Evolutionary conservation across 1,140 invertebrate genomes (phyloP).

Genomic region (Papilio machaon): DNA sequence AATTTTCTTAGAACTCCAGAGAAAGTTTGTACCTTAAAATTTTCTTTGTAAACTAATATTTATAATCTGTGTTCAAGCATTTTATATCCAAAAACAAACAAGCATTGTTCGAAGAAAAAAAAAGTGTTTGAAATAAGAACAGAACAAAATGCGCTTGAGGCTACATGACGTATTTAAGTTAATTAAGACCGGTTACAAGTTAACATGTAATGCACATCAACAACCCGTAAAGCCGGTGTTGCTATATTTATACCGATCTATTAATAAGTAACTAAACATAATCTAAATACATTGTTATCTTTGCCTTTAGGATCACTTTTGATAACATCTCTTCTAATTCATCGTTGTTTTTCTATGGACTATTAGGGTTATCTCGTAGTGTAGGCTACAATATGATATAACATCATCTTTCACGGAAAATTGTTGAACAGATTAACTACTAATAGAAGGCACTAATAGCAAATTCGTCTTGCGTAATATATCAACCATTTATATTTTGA

Average conservation of each 20-base stretch:
- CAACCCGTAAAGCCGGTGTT: slow-evolving; percentile 9
- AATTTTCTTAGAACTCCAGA: no score
- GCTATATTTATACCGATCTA: slow-evolving; percentile 8
- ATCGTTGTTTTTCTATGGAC: not conserved
- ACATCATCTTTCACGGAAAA: no score
- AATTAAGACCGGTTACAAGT: slow-evolving; percentile 17
- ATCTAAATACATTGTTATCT: slow-evolving; percentile 3
- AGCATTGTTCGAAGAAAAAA: not conserved
- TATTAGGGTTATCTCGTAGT: not conserved
- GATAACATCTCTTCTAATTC: not conserved
- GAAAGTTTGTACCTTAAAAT: no score
- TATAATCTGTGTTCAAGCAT: no score
- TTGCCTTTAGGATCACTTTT: not conserved
- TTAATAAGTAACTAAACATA: slow-evolving; percentile 12
- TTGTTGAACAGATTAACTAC: no score
- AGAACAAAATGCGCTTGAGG: not conserved
- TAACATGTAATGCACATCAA: slow-evolving; percentile 14
- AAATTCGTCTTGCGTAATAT: no score
- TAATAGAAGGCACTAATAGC: no score
- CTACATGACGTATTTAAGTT: slow-evolving; percentile 20
- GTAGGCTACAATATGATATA: not conserved
- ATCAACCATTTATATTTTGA: no score
- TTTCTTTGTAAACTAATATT: no score
- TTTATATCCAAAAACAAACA: no score
- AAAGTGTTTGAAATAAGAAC: not conserved